These are phyloP conservation scores for Zophobas atratus DNA, from an alignment of 1,140 invertebrate genomes.

Conservation along the genomic window DNA sequence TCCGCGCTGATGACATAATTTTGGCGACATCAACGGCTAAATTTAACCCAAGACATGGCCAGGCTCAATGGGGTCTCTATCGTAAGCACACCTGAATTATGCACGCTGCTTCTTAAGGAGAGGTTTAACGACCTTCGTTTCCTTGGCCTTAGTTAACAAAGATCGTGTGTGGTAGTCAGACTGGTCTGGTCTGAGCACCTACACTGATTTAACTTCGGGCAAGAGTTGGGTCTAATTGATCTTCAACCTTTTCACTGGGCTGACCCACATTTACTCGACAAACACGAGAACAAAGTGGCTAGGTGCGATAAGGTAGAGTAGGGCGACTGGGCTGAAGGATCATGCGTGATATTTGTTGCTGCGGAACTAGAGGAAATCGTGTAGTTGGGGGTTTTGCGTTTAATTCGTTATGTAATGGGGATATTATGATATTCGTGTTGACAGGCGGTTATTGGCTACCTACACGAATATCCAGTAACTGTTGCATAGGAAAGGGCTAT, in stretches of 20 bases:
- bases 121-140: constrained; percentile 27
- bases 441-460: too few relatives aligned
- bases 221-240: constrained; percentile 11
- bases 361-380: too few relatives aligned
- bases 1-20: constrained; percentile 53
- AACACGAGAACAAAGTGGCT: background rate
- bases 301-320: constrained; percentile 10
- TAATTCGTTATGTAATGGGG: too few relatives aligned
- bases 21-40: constrained; percentile 52
- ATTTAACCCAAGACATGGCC: constrained; percentile 44
- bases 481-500: too few relatives aligned
- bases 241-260: constrained; percentile 30
- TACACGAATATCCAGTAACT: too few relatives aligned
- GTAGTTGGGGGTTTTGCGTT: too few relatives aligned
- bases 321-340: background rate
- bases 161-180: too few relatives aligned
- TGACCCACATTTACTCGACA: constrained; percentile 38
- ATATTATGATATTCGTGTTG: too few relatives aligned
- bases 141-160: constrained; percentile 10
- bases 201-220: background rate
- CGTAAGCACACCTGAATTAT: constrained; percentile 15
- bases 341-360: too few relatives aligned
- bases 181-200: background rate
- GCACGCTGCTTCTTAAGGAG: background rate
- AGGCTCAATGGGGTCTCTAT: constrained; percentile 19